Evolutionary conservation across 2,113 vertebrate species (phyloP), one percentile per base, ranked within the genome.

Genomic region (Bufo gargarizans): DNA sequence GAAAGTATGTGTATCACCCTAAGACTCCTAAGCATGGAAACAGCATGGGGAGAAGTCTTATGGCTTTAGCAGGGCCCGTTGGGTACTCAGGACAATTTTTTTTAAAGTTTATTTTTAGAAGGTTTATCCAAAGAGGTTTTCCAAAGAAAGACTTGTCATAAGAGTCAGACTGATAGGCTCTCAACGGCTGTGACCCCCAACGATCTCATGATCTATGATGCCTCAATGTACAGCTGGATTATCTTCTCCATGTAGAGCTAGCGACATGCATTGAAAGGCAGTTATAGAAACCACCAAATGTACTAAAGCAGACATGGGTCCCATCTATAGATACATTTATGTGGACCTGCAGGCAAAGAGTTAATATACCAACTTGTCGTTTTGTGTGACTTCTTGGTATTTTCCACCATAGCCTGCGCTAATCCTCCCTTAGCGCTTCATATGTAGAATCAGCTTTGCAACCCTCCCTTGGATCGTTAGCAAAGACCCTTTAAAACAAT

Each of bases 381-480:
- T 81, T 50, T 81, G 43, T 81, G 16, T 3, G 78, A 45, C 78
- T 58, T 58, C 55, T 81, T 81, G 22, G 22, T 59, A 81, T 81
- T 81, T 59, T 81, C 58, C 22, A 43, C 56, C 78, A 81, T 81
- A 61, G 13, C 33, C 14, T 10, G 3, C 19, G 78, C 47, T 69
- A 83, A 83, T 83, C 81, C 81, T 69, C 55, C 55, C 78, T 33
- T 7, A 5, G 8, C 53, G 50, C 83, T 22, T 69, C 14, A 20
- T 88, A 72, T 88, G 86, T 82, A 88, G 79, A 88, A 71, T 86
- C 59, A 81, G 22, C 74, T 76, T 88, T 74, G 3, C 56, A 61
- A 13, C 22, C 85, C 76, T 78, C 49, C 9, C 45, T 19, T 55
- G 45, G 56, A 59, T 63, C 43, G 49, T 88, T 82, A 50, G 56